phyloP scores from a whole-genome alignment of 2,888 invertebrate genomes.

The Stomorhina lunata region DNA sequence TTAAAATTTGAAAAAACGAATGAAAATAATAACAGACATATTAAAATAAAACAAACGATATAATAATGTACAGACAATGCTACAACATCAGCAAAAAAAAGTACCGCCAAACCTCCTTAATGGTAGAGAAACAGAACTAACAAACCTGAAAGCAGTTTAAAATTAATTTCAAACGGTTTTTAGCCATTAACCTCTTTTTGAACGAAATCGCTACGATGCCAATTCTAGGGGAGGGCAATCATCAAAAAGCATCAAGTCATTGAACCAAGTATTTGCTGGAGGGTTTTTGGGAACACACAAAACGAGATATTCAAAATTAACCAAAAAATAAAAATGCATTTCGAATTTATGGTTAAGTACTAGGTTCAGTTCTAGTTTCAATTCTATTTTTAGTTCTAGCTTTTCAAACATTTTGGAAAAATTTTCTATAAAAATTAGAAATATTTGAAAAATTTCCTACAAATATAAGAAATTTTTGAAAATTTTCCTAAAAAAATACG shows the following conservation, averaged over 20 bases:
- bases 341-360: too few relatives aligned
- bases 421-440: too few relatives aligned
- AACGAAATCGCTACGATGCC: background rate
- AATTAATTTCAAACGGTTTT: conserved; percentile 41
- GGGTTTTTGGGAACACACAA: too few relatives aligned
- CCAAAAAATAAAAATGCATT: too few relatives aligned
- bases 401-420: too few relatives aligned
- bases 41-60: background rate
- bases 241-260: background rate
- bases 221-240: background rate
- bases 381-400: too few relatives aligned
- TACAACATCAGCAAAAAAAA: background rate
- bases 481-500: too few relatives aligned
- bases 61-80: background rate
- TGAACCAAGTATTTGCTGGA: too few relatives aligned
- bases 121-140: background rate
- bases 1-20: conserved; percentile 34
- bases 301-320: too few relatives aligned
- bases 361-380: too few relatives aligned
- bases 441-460: too few relatives aligned
- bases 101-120: conserved; percentile 5
- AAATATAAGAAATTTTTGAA: too few relatives aligned
- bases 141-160: background rate
- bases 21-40: conserved; percentile 1
- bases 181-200: conserved; percentile 34